phyloP scores from a whole-genome alignment of 2,113 vertebrate species.

The Laticauda laticaudata region DNA sequence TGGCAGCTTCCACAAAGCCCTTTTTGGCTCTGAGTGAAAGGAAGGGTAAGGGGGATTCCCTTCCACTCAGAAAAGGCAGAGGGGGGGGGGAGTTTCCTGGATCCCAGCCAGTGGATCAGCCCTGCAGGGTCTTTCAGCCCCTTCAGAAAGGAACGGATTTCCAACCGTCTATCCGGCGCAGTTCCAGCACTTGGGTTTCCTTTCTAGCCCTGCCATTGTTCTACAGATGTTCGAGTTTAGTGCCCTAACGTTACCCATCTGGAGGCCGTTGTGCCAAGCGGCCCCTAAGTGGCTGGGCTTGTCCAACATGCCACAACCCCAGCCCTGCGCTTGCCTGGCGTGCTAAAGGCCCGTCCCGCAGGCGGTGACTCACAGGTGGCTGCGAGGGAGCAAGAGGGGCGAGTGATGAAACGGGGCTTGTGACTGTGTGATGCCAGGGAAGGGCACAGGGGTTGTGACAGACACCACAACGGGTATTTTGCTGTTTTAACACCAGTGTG shows the following conservation, averaged over 20 bases:
- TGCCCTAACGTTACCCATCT: neutral
- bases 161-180: neutral
- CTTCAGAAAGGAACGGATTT: neutral
- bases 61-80: neutral
- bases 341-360: neutral
- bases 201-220: neutral
- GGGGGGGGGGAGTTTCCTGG: neutral
- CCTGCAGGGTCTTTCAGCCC: neutral
- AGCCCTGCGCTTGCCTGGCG: neutral
- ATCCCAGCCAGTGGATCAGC: neutral
- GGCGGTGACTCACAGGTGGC: neutral
- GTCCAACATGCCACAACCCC: neutral
- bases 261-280: neutral
- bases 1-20: neutral
- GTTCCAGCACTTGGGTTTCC: neutral
- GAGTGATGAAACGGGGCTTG: neutral
- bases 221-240: neutral
- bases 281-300: neutral
- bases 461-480: neutral
- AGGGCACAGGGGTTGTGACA: neutral
- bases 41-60: neutral
- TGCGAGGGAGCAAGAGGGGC: neutral
- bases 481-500: neutral
- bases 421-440: neutral
- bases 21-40: neutral